These are phyloP conservation scores for Hyperoplus immaculatus DNA, from an alignment of 2,797 vertebrate species.

Conservation along the genomic window DNA sequence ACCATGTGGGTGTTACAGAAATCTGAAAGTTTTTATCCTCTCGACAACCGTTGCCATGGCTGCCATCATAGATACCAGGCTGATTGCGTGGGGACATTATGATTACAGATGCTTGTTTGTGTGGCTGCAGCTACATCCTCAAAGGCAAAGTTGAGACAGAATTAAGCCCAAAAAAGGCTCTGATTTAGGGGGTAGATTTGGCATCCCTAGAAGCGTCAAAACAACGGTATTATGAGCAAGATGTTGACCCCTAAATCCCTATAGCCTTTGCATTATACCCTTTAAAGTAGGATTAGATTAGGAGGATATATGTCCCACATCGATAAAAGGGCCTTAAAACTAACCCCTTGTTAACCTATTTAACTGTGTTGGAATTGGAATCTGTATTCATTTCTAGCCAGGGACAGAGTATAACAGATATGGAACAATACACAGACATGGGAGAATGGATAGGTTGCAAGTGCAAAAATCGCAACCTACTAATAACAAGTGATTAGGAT, in stretches of 20 bases:
- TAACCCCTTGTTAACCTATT: too few species aligned
- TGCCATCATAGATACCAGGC: conserved; percentile 56
- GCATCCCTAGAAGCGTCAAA: conserved; percentile 30
- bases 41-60: conserved; percentile 72
- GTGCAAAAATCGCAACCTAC: too few species aligned
- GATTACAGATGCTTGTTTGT: conserved; percentile 48
- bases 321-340: too few species aligned
- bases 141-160: conserved; percentile 1
- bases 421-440: too few species aligned
- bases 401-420: too few species aligned
- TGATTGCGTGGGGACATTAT: conserved; percentile 59
- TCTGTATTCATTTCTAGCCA: too few species aligned
- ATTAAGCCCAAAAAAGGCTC: conserved; percentile 13
- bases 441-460: too few species aligned
- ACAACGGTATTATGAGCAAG: conserved; percentile 44
- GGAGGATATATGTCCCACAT: too few species aligned
- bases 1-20: conserved; percentile 68
- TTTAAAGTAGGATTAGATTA: conserved; percentile 60
- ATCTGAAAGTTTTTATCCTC: conserved; percentile 54
- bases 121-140: conserved; percentile 1
- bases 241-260: conserved; percentile 48
- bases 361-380: too few species aligned
- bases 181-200: conserved; percentile 16
- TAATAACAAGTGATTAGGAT: background rate
- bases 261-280: conserved; percentile 14